Conservation (phyloP, 2,113 vertebrate genomes). For the Leptodactylus fuscus region DNA sequence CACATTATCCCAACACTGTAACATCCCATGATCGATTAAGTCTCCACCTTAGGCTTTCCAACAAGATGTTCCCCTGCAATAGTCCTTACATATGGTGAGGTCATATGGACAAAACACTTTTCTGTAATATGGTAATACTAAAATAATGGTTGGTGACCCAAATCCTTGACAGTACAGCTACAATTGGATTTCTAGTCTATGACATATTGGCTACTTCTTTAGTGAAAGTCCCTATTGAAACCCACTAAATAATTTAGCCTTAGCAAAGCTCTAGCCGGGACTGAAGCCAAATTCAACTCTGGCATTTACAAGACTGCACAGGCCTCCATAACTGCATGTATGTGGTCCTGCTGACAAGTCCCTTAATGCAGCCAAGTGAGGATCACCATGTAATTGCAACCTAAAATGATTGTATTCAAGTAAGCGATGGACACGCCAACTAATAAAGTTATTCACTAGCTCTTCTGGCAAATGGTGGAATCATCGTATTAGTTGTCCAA, state of each 20-base stretch:
- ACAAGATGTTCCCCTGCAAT: no score
- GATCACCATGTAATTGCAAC: conserved; percentile 19
- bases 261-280: background rate
- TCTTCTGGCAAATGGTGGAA: background rate
- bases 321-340: background rate
- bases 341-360: conserved; percentile 23
- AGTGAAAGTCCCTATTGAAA: background rate
- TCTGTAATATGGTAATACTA: no score
- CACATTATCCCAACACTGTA: no score
- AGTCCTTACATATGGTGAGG: background rate
- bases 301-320: conserved; percentile 1
- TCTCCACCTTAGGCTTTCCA: no score
- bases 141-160: no score
- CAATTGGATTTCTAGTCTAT: background rate
- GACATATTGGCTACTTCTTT: background rate
- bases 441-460: background rate
- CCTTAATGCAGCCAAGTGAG: conserved; percentile 6
- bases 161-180: background rate
- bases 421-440: background rate
- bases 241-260: background rate
- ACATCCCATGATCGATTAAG: no score
- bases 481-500: background rate
- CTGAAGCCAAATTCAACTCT: background rate
- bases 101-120: no score
- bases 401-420: background rate